phyloP scores from a whole-genome alignment of 2,797 vertebrate species.

The Sebastes umbrosus region DNA sequence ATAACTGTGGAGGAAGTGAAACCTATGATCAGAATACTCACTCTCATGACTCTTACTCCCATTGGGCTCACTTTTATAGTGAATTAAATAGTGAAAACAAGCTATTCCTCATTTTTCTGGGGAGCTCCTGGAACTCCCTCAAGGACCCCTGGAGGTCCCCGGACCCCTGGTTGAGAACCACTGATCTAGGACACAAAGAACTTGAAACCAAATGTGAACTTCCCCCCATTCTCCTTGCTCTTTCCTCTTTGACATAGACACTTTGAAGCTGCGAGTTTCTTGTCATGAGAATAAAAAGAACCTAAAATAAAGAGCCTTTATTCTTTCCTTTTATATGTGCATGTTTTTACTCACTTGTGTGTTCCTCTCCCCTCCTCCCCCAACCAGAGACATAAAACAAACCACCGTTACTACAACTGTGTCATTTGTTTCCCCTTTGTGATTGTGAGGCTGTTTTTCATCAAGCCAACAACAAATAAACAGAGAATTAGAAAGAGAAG shows the following conservation, averaged over 20 bases:
- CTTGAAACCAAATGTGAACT: neutral
- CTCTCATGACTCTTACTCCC: no score
- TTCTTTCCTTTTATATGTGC: conserved; percentile 27
- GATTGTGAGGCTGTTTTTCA: conserved; percentile 19
- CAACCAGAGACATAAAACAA: conserved; percentile 38
- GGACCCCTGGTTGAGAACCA: no score
- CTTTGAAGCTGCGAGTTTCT: conserved; percentile 16
- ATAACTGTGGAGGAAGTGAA: no score
- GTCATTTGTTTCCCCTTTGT: conserved; percentile 41
- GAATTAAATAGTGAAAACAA: no score
- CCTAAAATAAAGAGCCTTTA: neutral
- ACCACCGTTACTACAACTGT: conserved; percentile 1
- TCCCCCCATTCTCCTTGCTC: neutral
- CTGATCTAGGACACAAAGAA: neutral
- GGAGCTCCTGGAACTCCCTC: no score
- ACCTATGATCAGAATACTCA: no score
- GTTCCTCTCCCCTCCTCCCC: neutral
- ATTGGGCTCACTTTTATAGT: no score
- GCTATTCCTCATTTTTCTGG: no score
- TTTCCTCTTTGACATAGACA: neutral
- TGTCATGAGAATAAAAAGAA: conserved; percentile 13
- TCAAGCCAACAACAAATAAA: conserved; percentile 20
- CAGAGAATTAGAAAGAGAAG: neutral
- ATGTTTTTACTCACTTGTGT: conserved; percentile 17
- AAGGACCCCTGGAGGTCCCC: no score